These are phyloP conservation scores for Lycophotia porphyrea DNA, from an alignment of 2,888 invertebrate species.

Conservation along the genomic window DNA sequence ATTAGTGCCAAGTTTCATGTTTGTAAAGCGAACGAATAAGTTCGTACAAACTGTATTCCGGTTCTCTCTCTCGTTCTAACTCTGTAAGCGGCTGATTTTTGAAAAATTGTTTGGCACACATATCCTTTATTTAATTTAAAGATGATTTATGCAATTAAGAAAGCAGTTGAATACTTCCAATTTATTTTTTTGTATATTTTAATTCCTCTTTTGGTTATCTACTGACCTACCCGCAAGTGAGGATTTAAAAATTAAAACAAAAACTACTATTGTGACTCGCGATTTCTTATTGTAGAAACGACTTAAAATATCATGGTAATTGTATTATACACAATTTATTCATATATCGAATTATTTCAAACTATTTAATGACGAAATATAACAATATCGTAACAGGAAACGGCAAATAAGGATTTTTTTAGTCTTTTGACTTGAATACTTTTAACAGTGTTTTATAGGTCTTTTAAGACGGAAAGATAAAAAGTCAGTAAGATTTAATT, in stretches of 20 bases:
- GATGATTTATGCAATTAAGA: neutral
- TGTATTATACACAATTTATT: neutral
- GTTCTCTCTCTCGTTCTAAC: too few species aligned
- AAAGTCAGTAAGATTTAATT: neutral
- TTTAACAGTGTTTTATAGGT: neutral
- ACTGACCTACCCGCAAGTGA: neutral
- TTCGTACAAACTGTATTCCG: too few species aligned
- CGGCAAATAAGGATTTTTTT: constrained; percentile 2
- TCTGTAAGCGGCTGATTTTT: too few species aligned
- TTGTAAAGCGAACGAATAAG: too few species aligned
- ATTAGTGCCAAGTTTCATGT: too few species aligned
- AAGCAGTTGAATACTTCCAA: neutral
- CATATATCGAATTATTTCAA: neutral
- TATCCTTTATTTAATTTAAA: neutral
- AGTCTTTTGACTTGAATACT: neutral
- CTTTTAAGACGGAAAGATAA: neutral
- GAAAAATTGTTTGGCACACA: neutral
- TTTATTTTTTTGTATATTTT: neutral
- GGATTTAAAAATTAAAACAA: neutral
- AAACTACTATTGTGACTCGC: neutral
- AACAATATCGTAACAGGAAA: neutral
- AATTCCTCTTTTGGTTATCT: too few species aligned
- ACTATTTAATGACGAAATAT: neutral
- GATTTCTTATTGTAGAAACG: neutral
- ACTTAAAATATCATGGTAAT: neutral